phyloP scores from a whole-genome alignment of 2,888 invertebrate genomes.

The Sphaerophoria rueppellii region DNA sequence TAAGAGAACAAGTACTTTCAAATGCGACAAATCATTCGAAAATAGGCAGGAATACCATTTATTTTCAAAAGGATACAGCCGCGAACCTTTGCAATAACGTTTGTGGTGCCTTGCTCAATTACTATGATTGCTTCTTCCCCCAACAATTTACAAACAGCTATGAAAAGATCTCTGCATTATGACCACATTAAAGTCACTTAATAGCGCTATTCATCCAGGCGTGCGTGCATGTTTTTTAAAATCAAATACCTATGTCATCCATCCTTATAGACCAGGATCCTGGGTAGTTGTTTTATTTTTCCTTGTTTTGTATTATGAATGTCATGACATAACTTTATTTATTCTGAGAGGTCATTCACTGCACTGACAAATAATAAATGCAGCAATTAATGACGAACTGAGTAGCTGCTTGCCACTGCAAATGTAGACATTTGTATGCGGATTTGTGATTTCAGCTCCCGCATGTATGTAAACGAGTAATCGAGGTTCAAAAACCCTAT shows the following conservation, averaged over 20 bases:
- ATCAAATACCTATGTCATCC: slow-evolving; percentile 1
- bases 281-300: slow-evolving; percentile 1
- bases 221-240: slow-evolving; percentile 49
- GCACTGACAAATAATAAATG: slow-evolving; percentile 36
- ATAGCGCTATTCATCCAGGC: slow-evolving; percentile 49
- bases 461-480: slow-evolving; percentile 1
- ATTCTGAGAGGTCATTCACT: slow-evolving; percentile 42
- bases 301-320: background rate
- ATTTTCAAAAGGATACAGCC: too few species aligned
- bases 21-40: too few species aligned
- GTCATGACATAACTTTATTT: slow-evolving; percentile 38
- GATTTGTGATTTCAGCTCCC: slow-evolving; percentile 32
- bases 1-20: too few species aligned
- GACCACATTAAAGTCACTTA: background rate
- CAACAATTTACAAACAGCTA: slow-evolving; percentile 27
- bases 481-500: slow-evolving; percentile 56
- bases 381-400: slow-evolving; percentile 65
- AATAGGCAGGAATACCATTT: too few species aligned
- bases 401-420: slow-evolving; percentile 47
- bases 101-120: too few species aligned
- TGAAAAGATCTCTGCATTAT: slow-evolving; percentile 23
- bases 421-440: slow-evolving; percentile 46
- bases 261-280: slow-evolving; percentile 49
- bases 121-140: slow-evolving; percentile 2
- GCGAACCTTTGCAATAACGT: too few species aligned